A percentile compares a stretch with the other conserved stretches of the same genome.
These are phyloP conservation scores for Scyliorhinus canicula DNA, from an alignment of 2,797 vertebrate genomes.

Conservation along the genomic window DNA sequence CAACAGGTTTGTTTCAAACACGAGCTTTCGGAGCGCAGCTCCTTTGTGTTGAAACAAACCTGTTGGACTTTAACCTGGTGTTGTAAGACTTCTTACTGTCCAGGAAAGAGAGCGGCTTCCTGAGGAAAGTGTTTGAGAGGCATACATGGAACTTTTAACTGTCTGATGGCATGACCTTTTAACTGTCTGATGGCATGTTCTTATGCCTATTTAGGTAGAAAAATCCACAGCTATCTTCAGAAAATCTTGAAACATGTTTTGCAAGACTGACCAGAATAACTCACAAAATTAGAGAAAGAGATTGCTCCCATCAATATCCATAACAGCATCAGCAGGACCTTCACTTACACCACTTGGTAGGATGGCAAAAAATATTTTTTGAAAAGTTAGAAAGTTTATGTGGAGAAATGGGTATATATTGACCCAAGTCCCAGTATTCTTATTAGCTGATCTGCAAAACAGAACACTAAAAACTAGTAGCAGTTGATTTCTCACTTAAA, in stretches of 20 bases:
- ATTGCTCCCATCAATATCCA: not conserved
- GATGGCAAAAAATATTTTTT: not conserved
- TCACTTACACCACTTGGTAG: not conserved
- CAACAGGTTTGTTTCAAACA: too few relatives aligned
- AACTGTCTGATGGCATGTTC: not conserved
- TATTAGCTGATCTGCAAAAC: not conserved
- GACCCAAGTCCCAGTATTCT: not conserved
- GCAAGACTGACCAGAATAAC: not conserved
- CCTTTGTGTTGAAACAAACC: too few relatives aligned
- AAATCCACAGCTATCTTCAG: not conserved
- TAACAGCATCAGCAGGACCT: not conserved
- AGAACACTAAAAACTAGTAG: not conserved
- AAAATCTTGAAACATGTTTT: not conserved
- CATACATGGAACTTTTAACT: not conserved
- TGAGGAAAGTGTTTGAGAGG: too few relatives aligned
- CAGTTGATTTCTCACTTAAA: not conserved
- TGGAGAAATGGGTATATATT: not conserved
- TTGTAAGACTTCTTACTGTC: too few relatives aligned
- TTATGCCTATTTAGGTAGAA: not conserved
- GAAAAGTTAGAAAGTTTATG: not conserved
- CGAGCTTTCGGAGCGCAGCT: too few relatives aligned
- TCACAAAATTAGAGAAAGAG: not conserved
- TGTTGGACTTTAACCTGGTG: too few relatives aligned
- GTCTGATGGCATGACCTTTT: not conserved
- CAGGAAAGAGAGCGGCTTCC: too few relatives aligned